Percentiles rank a stretch among this genome's conserved stretches.
phyloP scores from a whole-genome alignment of 1,140 invertebrate genomes.

The Ditylenchus dipsaci region DNA sequence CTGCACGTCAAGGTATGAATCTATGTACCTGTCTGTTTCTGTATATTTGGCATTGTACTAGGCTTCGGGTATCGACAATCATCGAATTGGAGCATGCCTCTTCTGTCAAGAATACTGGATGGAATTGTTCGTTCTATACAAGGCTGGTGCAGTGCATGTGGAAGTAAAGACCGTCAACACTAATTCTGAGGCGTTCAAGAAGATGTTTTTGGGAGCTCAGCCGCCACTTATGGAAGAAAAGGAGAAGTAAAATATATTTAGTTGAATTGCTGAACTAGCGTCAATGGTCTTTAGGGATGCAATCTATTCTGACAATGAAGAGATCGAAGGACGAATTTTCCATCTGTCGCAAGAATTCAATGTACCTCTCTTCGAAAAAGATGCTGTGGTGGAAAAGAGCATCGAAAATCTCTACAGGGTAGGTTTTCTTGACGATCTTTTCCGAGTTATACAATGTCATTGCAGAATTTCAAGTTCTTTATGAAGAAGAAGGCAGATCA shows the following conservation, averaged over 20 bases:
- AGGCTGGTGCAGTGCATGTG: constrained; percentile 55
- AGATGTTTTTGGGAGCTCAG: constrained; percentile 56
- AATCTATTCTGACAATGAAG: constrained; percentile 56
- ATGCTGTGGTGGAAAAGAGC: constrained; percentile 54
- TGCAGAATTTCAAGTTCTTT: constrained; percentile 59
- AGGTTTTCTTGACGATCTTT: constrained; percentile 19
- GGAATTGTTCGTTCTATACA: constrained; percentile 73
- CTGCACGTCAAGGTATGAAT: constrained; percentile 57
- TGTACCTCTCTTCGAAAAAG: constrained; percentile 56
- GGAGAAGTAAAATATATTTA: constrained; percentile 38
- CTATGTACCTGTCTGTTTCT: too few relatives aligned
- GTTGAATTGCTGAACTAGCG: neutral
- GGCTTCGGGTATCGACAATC: constrained; percentile 94
- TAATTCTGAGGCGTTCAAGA: constrained; percentile 58
- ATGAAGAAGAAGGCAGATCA: constrained; percentile 53
- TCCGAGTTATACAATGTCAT: constrained; percentile 12
- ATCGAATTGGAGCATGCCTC: constrained; percentile 87
- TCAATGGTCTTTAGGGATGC: constrained; percentile 33
- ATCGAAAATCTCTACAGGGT: constrained; percentile 61
- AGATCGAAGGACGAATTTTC: constrained; percentile 57
- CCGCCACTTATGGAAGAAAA: constrained; percentile 57
- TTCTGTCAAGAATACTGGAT: constrained; percentile 98
- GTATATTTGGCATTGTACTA: too few relatives aligned
- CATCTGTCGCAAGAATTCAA: constrained; percentile 56
- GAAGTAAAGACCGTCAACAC: constrained; percentile 58